Evolutionary conservation across 2,888 invertebrate species (phyloP), one percentile per base, ranked within the genome.

Genomic region (Harpalus rufipes): DNA sequence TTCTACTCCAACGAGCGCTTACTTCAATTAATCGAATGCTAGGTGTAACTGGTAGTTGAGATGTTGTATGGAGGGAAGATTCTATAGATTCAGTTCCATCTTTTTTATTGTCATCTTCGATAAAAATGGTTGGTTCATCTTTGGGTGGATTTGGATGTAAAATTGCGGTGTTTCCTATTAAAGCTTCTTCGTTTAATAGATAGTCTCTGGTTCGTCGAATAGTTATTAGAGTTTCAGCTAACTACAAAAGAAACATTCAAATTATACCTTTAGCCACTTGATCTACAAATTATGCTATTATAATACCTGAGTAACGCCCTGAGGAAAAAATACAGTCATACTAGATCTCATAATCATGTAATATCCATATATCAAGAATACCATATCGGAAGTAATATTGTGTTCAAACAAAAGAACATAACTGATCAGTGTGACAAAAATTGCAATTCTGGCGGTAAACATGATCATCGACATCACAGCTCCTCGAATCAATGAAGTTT

Each of bases 361-460:
- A 86, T 94, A 93, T 0, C 94, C 92, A 5, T 93, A 92, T 14
- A 94, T 90, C 10, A 94, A 92, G 87, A 93, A 94, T 0, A 91
- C 90, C 14, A 90, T 87, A 51, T 92, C 90, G 2, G 92, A 90
- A 1, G 89, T 90, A 1, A 92, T 92, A 39, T 93, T 88, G 1
- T 88, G 86, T 79, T 92, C 90, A 8, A 92, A 92, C 39, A 90
- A 87, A 0, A 93, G 86, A 0, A 93, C 91, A 87, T 92, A 94
- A 0, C 92, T 89, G 2, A 94, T 87, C 16, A 95, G 91, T 0
- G 95, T 95, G 5, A 95, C 87, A 88, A 96, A 96, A 59, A 96
- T 91, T 0, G 95, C 94, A 1, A 94, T 90, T 88, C 97, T 94
- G 80, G 95, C 94, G 0, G 95, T 94, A 87, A 96, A 96, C 86